Base-by-base conservation (phyloP, 2,113 vertebrate species). In the Pandion haliaetus region DNA sequence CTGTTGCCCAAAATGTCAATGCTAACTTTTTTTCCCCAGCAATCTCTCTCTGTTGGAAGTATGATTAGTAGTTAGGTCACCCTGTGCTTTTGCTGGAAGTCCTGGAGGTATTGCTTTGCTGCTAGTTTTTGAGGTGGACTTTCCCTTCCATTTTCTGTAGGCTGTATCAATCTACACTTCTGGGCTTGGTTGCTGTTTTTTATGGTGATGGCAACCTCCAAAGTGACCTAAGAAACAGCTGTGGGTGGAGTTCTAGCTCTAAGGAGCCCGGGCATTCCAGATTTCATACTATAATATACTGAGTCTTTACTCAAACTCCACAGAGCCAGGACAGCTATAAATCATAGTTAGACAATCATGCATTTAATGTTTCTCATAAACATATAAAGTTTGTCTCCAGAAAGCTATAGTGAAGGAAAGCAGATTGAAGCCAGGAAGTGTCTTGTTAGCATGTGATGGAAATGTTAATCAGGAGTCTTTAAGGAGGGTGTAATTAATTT, bases 401-500 rank as follows among this genome's bases (percentile, higher is more conserved):
- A 95, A 97, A 96, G 91, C 95, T 72, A 45, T 94, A 96, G 94
- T 15, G 87, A 91, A 91, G 78, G 74, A 85, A 95, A 91, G 70
- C 95, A 95, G 90, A 91, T 72, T 91, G 88, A 96, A 95, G 70
- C 34, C 92, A 96, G 92, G 93, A 94, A 87, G 87, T 45, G 65
- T 84, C 93, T 96, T 6, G n/a, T 96, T 94, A 95, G 66, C 87
- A 62, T 94, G 96, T 93, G 90, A 93, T 90, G 70, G 78, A 96
- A 96, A 95, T 94, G 87, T 73, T 95, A 96, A 96, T 95, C 87
- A 94, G 87, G 69, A 90, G 78, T 32, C 94, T 88, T 95, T 92
- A 77, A 91, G 96, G 94, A 82, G 61, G 65, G 57, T 73, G 93
- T 80, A 85, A 96, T 94, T 96, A 96, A 82, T 79, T 88, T 62